Percentiles rank a stretch among this genome's conserved stretches.
Conservation (phyloP, 2,113 vertebrate genomes). For the Rana temporaria region DNA sequence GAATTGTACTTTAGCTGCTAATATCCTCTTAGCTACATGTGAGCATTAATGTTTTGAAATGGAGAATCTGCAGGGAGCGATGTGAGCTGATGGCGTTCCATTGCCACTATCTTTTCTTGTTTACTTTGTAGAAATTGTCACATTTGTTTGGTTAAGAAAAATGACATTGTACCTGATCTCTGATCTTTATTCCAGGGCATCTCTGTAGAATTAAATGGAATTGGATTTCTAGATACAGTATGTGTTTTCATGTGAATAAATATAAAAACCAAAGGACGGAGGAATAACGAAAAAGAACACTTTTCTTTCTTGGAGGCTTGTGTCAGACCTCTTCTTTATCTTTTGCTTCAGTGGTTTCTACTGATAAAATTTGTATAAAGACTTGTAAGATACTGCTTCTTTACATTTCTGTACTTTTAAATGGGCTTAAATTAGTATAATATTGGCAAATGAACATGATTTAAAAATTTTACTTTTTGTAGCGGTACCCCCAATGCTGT, state of each 20-base stretch:
- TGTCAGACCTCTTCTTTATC: constrained; percentile 23
- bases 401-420: neutral
- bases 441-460: too few relatives aligned
- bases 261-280: constrained; percentile 37
- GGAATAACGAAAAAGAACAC: neutral
- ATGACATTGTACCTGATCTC: constrained; percentile 54
- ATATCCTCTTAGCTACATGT: neutral
- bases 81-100: constrained; percentile 18
- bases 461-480: too few relatives aligned
- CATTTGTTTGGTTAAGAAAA: constrained; percentile 52
- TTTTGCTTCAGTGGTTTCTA: neutral
- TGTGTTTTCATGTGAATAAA: constrained; percentile 41
- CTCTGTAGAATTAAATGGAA: constrained; percentile 40
- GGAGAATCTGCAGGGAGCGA: constrained; percentile 19
- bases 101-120: constrained; percentile 37
- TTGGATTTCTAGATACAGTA: constrained; percentile 38
- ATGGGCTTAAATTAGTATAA: neutral
- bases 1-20: neutral
- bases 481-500: too few relatives aligned
- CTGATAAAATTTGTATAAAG: constrained; percentile 2
- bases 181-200: constrained; percentile 52
- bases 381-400: neutral
- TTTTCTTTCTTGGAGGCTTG: constrained; percentile 1
- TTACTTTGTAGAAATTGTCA: constrained; percentile 51
- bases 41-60: constrained; percentile 24